These are phyloP conservation scores for Prolemur simus DNA, from an alignment of 2,113 vertebrate genomes.

Conservation along the genomic window DNA sequence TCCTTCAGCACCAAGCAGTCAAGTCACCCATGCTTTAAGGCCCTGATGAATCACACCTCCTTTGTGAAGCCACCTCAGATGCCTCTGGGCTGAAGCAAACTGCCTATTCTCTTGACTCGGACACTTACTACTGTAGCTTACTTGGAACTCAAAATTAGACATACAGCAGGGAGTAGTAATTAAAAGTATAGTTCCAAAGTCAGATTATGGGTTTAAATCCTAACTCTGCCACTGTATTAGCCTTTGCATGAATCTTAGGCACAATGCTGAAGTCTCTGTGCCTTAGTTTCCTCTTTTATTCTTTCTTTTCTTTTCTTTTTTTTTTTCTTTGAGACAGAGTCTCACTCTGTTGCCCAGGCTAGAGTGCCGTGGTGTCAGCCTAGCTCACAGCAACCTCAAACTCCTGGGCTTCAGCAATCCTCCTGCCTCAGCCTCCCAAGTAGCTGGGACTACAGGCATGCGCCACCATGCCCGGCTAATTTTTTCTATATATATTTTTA, in stretches of 20 bases:
- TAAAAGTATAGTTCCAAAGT: neutral
- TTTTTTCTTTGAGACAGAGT: too few species aligned
- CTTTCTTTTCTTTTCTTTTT: too few species aligned
- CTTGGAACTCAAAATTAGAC: neutral
- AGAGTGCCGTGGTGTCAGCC: too few species aligned
- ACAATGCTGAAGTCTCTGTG: neutral
- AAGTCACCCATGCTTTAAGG: neutral
- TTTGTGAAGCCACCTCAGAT: neutral
- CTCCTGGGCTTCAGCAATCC: too few species aligned
- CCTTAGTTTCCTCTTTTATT: neutral
- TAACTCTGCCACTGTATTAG: neutral
- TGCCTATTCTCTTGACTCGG: neutral
- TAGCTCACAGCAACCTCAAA: too few species aligned
- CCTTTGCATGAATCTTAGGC: neutral
- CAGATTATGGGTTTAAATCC: neutral
- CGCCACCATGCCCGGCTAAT: too few species aligned
- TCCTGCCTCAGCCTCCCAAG: too few species aligned
- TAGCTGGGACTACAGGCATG: too few species aligned
- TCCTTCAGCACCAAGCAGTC: neutral
- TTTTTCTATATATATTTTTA: too few species aligned
- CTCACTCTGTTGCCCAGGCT: too few species aligned
- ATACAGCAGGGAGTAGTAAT: neutral
- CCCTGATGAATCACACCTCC: neutral
- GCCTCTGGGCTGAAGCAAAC: neutral
- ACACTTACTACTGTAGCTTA: neutral